Evolutionary conservation across 2,888 invertebrate genomes (phyloP), one percentile per base, ranked within the genome.

Genomic region (Epinotia bilunana): DNA sequence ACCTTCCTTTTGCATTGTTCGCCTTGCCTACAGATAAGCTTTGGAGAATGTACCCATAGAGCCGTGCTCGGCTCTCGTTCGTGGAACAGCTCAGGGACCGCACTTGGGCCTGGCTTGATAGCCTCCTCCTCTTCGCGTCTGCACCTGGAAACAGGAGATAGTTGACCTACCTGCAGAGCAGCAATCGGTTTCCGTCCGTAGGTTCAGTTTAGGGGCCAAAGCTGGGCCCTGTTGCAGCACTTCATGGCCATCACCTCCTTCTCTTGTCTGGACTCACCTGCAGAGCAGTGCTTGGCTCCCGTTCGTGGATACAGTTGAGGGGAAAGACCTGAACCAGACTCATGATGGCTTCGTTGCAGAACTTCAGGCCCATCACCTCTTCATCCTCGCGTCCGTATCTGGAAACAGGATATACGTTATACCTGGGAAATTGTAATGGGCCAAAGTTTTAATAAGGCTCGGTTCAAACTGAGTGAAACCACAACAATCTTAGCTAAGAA

Each of bases 211-310:
- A 95, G 87, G 0, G 98, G 98, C 95, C 97, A 98, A 70, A 98
- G 95, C 88, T 98, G 98, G 70, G 97, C 96, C 74, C 98, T 92
- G 89, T 99, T 99, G 94, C 99, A 98, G 94, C 99, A 99, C 86
- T 99, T 98, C 80, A 99, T 95, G 0, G 99, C 99, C 96, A 99
- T 98, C 33, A 99, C 99, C 91, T 99, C 99, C 88, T 99, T 99
- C 93, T 99, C 99, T 63, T 99, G 95, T 0, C 99, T 99, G 87
- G 99, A 28, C 23, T 86, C 91, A 98, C 98, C 96, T 98, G 98
- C 70, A 98, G 91, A 3, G 97, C 96, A 72, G 96, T 96, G 73
- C 95, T 94, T 0, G 95, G 95, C 81, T 96, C 96, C 82, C 88
- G 77, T 77, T 92, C 92, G 62, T 92, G 90, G 78, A 87, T 89